Evolutionary conservation across 2,113 vertebrate genomes (phyloP).

Genomic region (Ceyx melanurus): DNA sequence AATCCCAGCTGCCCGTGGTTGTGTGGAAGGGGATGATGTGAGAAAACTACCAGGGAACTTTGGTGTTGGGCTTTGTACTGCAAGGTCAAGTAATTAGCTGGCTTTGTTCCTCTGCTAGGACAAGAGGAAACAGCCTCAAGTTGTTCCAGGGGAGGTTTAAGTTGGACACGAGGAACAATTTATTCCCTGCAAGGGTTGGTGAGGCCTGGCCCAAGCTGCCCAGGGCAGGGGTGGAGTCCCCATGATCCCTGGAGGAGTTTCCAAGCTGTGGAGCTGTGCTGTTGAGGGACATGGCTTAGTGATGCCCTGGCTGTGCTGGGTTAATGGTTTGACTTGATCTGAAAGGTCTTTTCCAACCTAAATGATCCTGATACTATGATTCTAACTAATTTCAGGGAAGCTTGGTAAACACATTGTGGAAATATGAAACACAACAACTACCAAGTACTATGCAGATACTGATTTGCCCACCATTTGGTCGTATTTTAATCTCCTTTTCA

Average conservation of each 20-base stretch:
- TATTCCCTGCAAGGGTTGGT: neutral
- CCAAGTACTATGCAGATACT: neutral
- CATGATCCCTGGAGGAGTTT: neutral
- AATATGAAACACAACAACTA: neutral
- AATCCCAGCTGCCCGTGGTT: rapidly evolving
- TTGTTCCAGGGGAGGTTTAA: neutral
- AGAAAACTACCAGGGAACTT: neutral
- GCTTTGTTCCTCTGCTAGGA: neutral
- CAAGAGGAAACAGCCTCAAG: neutral
- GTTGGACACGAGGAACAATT: neutral
- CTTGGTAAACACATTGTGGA: rapidly evolving
- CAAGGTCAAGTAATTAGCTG: neutral
- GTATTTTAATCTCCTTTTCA: neutral
- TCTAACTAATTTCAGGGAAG: rapidly evolving
- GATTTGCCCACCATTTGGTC: neutral
- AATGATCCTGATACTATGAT: no score
- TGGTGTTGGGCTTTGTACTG: neutral
- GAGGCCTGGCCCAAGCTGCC: neutral
- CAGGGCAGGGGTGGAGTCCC: neutral
- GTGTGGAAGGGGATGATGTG: rapidly evolving
- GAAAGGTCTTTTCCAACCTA: no score
- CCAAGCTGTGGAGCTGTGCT: neutral
- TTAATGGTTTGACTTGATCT: no score
- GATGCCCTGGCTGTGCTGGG: neutral
- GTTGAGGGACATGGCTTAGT: neutral